These are phyloP conservation scores for Rhipidura dahli DNA, from an alignment of 2,113 vertebrate genomes.

Conservation along the genomic window DNA sequence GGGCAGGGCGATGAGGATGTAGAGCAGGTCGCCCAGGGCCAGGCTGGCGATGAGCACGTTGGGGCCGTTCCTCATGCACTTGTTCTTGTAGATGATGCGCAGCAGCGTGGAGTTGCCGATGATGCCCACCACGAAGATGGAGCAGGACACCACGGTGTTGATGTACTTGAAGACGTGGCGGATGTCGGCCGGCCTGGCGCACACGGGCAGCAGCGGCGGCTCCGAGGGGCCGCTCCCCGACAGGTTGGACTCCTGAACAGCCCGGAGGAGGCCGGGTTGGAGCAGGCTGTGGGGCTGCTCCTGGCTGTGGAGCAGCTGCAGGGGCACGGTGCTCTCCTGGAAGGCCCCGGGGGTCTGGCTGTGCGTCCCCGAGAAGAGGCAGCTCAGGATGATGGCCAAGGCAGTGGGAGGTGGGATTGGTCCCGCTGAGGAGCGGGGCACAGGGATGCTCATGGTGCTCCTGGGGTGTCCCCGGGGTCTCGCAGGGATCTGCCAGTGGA, in stretches of 20 bases:
- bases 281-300: background rate
- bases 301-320: background rate
- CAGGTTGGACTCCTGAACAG: background rate
- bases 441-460: background rate
- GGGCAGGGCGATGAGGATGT: conserved; percentile 88
- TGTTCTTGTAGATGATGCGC: conserved; percentile 92
- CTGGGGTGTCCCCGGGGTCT: background rate
- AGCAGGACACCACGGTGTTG: conserved; percentile 86
- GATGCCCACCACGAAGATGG: conserved; percentile 89
- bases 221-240: background rate
- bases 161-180: conserved; percentile 85
- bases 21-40: conserved; percentile 88
- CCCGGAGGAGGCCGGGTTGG: background rate
- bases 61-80: conserved; percentile 91
- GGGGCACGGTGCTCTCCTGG: background rate
- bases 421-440: accelerated
- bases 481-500: background rate
- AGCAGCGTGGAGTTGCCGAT: conserved; percentile 88
- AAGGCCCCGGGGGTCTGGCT: background rate
- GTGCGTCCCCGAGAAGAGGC: background rate
- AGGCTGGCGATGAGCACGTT: conserved; percentile 89
- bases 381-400: background rate
- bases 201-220: conserved; percentile 73
- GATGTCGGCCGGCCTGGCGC: conserved; percentile 79
- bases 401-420: background rate